Evolutionary conservation across 2,888 invertebrate genomes (phyloP), one percentile per base, ranked within the genome.

Genomic region (Willowsia nigromaculata): DNA sequence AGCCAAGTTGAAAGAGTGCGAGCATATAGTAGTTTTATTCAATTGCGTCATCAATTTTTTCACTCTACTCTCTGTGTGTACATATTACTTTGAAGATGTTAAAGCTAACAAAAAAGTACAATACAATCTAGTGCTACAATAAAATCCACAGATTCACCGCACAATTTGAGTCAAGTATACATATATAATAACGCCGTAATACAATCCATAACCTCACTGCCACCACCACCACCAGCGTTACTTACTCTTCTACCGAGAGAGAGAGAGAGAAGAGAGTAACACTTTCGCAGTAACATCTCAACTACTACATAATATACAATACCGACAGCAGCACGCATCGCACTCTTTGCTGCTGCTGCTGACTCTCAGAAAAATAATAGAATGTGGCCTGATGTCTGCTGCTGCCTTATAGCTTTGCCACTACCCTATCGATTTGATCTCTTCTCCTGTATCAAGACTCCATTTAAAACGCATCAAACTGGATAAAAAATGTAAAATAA

Each of bases 391-490:
- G 82, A 71, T 82, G 82, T 25, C 76, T 88, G 76, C 82, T 53
- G 50, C 50, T 40, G 40, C 40, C 40, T 13, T 50, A n/a, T 78
- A 33, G 78, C 74, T 78, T 76, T 71, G 80, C 71, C 74, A 89
- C 68, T 84, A 80, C 78, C 83, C 78, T 90, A 90, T 90, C 89
- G 90, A 90, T 90, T 90, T 90, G 90, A 90, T 90, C 90, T 90
- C 85, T 89, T 80, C 84, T 84, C 88, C 65, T 88, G 88, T 84
- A 88, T 90, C 86, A 89, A 82, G 86, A 86, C 90, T 90, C 90
- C 90, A 90, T 90, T 90, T 90, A 90, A 90, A 90, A 86, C 83
- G 89, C 90, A 90, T 90, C 90, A 90, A 90, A 84, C 84, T 88
- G 90, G 90, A 88, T 90, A 90, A 90, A 88, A 90, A 88, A 90